Evolutionary conservation across 2,113 vertebrate species (phyloP).

Genomic region (Mirounga angustirostris): DNA sequence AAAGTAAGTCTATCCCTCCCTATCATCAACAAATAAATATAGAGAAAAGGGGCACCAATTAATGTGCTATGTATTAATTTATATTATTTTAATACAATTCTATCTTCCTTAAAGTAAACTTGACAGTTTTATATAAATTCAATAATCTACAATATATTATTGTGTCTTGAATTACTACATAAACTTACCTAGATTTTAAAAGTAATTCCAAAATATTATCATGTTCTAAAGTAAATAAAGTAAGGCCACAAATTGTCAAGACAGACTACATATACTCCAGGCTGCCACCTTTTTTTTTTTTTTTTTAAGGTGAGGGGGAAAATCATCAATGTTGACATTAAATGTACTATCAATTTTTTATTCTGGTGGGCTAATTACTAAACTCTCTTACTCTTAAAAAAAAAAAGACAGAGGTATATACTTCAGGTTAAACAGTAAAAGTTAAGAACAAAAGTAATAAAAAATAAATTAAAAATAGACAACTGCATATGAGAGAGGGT

Average conservation of each 20-base stretch:
- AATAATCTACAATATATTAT: not conserved
- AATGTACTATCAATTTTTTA: not conserved
- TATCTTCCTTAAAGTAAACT: conserved; percentile 26
- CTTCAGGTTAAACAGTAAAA: not conserved
- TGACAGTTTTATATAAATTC: not conserved
- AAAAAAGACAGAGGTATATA: not conserved
- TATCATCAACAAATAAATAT: not conserved
- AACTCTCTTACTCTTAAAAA: not conserved
- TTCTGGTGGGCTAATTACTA: not conserved
- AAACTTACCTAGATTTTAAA: conserved; percentile 17
- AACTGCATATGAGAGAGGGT: not conserved
- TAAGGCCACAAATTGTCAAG: not conserved
- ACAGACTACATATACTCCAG: not conserved
- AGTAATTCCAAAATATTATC: conserved; percentile 28
- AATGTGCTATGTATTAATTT: not conserved
- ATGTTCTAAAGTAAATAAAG: conserved; percentile 43
- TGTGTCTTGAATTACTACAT: not conserved
- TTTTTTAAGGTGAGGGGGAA: not conserved
- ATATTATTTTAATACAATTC: conserved; percentile 43
- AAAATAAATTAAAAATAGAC: not conserved
- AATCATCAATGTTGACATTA: not conserved
- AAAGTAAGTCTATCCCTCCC: not conserved
- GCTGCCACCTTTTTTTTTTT: not conserved
- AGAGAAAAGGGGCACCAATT: not conserved
- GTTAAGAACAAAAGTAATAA: not conserved